These are phyloP conservation scores for Mus pahari DNA, from an alignment of 2,113 vertebrate species.

Conservation along the genomic window DNA sequence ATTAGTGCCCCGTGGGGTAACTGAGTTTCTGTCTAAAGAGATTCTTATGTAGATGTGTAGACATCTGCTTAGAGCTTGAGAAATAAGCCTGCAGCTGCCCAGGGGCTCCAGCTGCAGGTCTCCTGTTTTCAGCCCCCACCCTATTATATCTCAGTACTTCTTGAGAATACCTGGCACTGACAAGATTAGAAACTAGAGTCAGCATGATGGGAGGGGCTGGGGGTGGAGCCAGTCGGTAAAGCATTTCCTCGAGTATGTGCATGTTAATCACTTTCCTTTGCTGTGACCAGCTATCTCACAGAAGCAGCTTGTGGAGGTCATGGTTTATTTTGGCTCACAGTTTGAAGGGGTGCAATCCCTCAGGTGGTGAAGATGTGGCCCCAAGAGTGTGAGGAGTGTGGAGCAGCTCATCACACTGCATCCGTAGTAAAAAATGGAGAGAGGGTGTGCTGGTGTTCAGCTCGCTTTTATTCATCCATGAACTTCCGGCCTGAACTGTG, in stretches of 20 bases:
- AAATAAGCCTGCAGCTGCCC: fast-evolving
- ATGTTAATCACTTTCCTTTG: not conserved
- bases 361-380: not conserved
- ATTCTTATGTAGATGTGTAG: fast-evolving
- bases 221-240: not conserved
- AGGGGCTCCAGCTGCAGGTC: not conserved
- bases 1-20: fast-evolving
- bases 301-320: not conserved
- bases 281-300: not conserved
- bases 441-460: not conserved
- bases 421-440: not conserved
- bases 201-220: not conserved
- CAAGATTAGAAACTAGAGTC: not conserved
- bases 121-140: not conserved
- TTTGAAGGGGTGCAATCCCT: not conserved
- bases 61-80: fast-evolving
- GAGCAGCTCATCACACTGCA: not conserved
- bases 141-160: too few species aligned
- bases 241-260: not conserved
- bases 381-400: not conserved
- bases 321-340: not conserved
- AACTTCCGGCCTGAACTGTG: not conserved
- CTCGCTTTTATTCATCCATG: too few species aligned
- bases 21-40: fast-evolving
- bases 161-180: not conserved